Evolutionary conservation across 2,888 invertebrate genomes (phyloP).

Genomic region (Drosophila mercatorum): DNA sequence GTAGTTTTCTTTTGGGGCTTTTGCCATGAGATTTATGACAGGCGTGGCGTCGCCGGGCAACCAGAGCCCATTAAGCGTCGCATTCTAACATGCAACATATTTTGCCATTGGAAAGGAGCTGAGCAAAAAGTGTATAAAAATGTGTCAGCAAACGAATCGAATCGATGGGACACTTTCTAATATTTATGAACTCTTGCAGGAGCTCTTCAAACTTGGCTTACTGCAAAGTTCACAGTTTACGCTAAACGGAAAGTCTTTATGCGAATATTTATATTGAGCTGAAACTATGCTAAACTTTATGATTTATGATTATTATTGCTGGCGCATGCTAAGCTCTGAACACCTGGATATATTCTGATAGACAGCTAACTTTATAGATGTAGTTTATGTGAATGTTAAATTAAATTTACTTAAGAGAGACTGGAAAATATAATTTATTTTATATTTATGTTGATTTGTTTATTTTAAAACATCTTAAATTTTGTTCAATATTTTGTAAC

Average conservation of each 20-base stretch:
- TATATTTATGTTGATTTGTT: no score
- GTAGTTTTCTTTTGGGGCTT: slow-evolving; percentile 75
- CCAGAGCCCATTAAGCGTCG: slow-evolving; percentile 37
- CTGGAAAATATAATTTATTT: no score
- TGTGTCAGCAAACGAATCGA: slow-evolving; percentile 44
- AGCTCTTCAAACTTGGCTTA: slow-evolving; percentile 6
- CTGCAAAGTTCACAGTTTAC: neutral
- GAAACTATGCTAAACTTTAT: slow-evolving; percentile 1
- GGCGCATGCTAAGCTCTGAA: no score
- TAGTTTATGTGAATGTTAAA: neutral
- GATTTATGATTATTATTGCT: neutral
- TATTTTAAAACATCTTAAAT: no score
- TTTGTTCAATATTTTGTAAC: no score
- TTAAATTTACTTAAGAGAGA: no score
- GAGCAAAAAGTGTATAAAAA: slow-evolving; percentile 27
- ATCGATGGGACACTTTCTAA: slow-evolving; percentile 51
- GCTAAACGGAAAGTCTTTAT: neutral
- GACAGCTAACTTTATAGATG: neutral
- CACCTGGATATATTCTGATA: neutral
- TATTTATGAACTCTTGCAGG: slow-evolving; percentile 13
- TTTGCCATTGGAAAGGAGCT: slow-evolving; percentile 38
- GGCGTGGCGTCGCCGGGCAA: slow-evolving; percentile 24
- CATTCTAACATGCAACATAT: slow-evolving; percentile 65
- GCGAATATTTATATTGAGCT: neutral
- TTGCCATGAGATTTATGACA: slow-evolving; percentile 71